Base-by-base conservation (phyloP, 2,797 vertebrate species). In the Gallinago stenura region DNA sequence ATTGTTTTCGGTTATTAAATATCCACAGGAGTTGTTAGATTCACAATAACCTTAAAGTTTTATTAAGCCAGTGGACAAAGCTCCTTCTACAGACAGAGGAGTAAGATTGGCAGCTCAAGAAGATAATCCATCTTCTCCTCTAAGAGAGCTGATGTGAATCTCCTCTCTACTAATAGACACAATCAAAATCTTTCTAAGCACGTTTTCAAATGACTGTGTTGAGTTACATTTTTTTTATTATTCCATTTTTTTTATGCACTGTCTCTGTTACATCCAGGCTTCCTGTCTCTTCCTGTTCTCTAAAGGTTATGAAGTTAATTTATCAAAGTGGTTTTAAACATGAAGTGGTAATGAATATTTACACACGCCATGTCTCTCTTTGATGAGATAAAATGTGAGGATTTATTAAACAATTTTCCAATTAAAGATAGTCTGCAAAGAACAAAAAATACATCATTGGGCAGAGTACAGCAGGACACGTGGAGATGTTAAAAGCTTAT, bases 281-380 rank as follows among this genome's bases (percentile, higher is more conserved):
- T 97, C 81, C 96, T 95, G 90, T 95, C 93, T 97, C 96, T 95
- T 92, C 93, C 93, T 93, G 94, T 81, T 94, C 90, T 94, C 83
- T 95, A 97, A 97, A 97, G 96, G 95, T 95, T 94, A 90, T 94
- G 75, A 95, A 97, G 94, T 96, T 97, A 97, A 97, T 97, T 96
- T 96, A 87, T 87, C 94, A 95, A 97, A 94, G 76, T 93, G 80
- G 56, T 93, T 97, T 88, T 83, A 93, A 97, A 96, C 80, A 96
- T 88, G 75, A 70, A 77, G 75, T 87, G 58, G 87, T 96, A 93
- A 87, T 93, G 85, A 95, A 97, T 95, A 97, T 97, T 96, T 95
- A 96, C 93, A 87, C 80, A 87, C 1, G 1, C 78, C 46, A 51
- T 95, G 96, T 94, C 50, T 79, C 89, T 69, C 41, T 95, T 97